These are phyloP conservation scores for Pseudomugil tenellus DNA, from an alignment of 2,797 vertebrate species.

Conservation along the genomic window DNA sequence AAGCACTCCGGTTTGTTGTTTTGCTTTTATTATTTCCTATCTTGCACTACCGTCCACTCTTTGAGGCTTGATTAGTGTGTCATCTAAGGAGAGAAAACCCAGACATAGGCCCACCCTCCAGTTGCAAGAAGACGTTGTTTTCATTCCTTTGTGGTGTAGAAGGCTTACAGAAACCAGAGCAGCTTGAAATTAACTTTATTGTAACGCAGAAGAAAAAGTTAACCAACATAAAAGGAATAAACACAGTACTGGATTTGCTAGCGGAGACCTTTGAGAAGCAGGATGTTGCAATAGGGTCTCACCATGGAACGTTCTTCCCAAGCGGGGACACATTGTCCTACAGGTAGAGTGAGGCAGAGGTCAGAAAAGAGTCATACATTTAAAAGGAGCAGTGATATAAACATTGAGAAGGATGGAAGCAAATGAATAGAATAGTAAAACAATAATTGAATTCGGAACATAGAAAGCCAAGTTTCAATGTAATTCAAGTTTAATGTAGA, in stretches of 20 bases:
- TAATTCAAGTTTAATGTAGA: neutral
- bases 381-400: neutral
- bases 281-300: slow-evolving; percentile 28
- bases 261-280: slow-evolving; percentile 26
- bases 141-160: slow-evolving; percentile 43
- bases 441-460: slow-evolving; percentile 38
- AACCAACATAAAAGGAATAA: slow-evolving; percentile 49
- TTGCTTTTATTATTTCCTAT: slow-evolving; percentile 66
- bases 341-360: slow-evolving; percentile 9
- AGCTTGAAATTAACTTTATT: slow-evolving; percentile 62
- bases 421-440: slow-evolving; percentile 35
- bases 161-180: slow-evolving; percentile 41
- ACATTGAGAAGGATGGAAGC: neutral
- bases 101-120: slow-evolving; percentile 34
- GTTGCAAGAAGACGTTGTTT: slow-evolving; percentile 51
- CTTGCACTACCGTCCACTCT: slow-evolving; percentile 56
- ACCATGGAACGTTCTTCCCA: slow-evolving; percentile 26
- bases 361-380: slow-evolving; percentile 18
- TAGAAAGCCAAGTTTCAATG: neutral
- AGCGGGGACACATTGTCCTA: slow-evolving; percentile 17
- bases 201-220: slow-evolving; percentile 49
- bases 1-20: slow-evolving; percentile 72
- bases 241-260: slow-evolving; percentile 33
- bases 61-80: slow-evolving; percentile 51
- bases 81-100: slow-evolving; percentile 44